phyloP scores from a whole-genome alignment of 1,140 invertebrate genomes.

The Ctenoplectra terminalis region DNA sequence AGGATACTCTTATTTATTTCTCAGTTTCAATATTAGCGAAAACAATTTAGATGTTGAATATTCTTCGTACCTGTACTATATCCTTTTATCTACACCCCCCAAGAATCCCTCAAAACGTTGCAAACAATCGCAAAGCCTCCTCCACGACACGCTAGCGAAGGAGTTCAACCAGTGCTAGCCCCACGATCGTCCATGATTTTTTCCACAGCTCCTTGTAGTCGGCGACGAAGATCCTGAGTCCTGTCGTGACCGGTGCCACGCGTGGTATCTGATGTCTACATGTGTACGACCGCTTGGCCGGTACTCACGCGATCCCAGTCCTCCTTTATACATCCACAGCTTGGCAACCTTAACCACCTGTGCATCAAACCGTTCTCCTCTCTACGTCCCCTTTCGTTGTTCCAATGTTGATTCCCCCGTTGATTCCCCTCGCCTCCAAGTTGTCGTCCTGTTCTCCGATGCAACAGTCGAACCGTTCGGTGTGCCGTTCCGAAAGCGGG shows the following conservation, averaged over 20 bases:
- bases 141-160: conserved; percentile 3
- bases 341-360: conserved; percentile 71
- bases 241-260: conserved; percentile 74
- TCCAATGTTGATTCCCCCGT: not conserved
- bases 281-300: conserved; percentile 67
- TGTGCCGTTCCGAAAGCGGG: conserved; percentile 60
- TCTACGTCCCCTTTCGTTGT: conserved; percentile 34
- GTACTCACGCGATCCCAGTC: conserved; percentile 72
- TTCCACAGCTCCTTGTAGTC: conserved; percentile 46
- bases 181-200: conserved; percentile 46
- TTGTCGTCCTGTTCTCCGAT: not conserved
- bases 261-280: conserved; percentile 75
- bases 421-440: not conserved
- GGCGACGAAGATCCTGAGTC: conserved; percentile 62
- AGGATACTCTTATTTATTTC: no score
- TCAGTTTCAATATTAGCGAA: no score
- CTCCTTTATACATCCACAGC: conserved; percentile 66
- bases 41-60: no score
- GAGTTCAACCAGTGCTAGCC: not conserved
- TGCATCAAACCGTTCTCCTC: conserved; percentile 60
- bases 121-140: not conserved
- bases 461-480: conserved; percentile 17
- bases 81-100: no score
- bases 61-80: no score
- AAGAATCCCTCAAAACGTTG: not conserved